Evolutionary conservation across 2,113 vertebrate genomes (phyloP).

Genomic region (Melanerpes aurifrons): DNA sequence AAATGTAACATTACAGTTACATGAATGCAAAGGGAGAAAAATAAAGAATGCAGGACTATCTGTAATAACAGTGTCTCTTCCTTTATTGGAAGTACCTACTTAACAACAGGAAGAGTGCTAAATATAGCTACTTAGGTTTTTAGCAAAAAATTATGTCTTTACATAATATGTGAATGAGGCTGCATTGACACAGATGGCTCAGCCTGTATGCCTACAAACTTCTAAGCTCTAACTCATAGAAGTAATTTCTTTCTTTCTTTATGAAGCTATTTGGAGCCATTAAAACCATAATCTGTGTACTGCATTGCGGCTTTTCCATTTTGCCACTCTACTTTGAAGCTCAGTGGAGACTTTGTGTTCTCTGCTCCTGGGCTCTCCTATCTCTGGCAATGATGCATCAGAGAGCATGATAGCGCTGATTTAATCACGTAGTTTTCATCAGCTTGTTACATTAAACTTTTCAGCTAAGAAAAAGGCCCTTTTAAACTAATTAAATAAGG

Average conservation of each 20-base stretch:
- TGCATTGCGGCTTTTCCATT: neutral
- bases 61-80: neutral
- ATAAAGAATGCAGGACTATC: neutral
- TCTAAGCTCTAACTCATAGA: neutral
- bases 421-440: conserved; percentile 37
- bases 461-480: neutral
- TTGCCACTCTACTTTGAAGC: conserved; percentile 20
- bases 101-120: neutral
- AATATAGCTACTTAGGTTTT: neutral
- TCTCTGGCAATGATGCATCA: neutral
- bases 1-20: neutral
- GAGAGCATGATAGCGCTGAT: conserved; percentile 13
- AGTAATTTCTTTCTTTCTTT: neutral
- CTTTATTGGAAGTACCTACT: neutral
- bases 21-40: neutral
- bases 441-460: conserved; percentile 22
- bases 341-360: neutral
- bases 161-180: neutral
- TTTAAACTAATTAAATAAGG: conserved; percentile 24
- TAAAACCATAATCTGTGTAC: conserved; percentile 11
- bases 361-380: neutral
- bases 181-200: neutral
- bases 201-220: neutral
- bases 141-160: neutral
- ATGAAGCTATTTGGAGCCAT: neutral